phyloP scores from a whole-genome alignment of 2,797 vertebrate genomes.

The Carduelis carduelis region DNA sequence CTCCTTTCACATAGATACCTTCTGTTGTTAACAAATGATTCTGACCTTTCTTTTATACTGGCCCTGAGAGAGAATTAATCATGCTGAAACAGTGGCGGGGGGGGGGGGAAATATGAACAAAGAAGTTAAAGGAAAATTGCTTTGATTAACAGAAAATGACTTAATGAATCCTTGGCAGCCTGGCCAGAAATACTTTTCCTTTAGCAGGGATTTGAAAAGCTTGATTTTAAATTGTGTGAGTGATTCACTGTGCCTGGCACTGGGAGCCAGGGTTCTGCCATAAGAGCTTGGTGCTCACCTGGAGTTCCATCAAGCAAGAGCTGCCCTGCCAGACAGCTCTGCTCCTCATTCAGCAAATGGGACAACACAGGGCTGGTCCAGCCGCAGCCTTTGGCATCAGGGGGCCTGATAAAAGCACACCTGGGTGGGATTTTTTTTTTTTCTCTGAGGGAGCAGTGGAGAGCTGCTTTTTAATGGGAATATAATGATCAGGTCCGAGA shows the following conservation, averaged over 20 bases:
- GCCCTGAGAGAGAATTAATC: neutral
- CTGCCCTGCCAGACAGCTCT: neutral
- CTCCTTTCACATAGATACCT: neutral
- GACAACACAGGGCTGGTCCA: neutral
- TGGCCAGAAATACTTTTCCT: neutral
- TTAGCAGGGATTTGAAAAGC: neutral
- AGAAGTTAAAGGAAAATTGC: neutral
- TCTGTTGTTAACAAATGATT: neutral
- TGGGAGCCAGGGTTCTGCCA: neutral
- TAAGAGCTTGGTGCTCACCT: neutral
- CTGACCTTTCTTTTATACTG: neutral
- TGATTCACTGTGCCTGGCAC: neutral
- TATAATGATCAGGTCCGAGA: neutral
- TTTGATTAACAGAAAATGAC: constrained; percentile 7
- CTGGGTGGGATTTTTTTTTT: neutral
- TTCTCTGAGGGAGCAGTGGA: neutral
- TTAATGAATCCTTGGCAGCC: neutral
- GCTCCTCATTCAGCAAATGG: neutral
- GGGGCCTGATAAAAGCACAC: neutral
- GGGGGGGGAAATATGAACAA: neutral
- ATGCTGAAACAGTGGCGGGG: neutral
- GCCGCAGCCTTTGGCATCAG: neutral
- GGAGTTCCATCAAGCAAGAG: neutral
- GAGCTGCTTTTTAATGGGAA: neutral
- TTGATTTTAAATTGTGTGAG: neutral